A percentile compares a stretch with the other conserved stretches of the same genome.
phyloP scores from a whole-genome alignment of 2,888 invertebrate genomes.

The Pachycephus smyrnensis region DNA sequence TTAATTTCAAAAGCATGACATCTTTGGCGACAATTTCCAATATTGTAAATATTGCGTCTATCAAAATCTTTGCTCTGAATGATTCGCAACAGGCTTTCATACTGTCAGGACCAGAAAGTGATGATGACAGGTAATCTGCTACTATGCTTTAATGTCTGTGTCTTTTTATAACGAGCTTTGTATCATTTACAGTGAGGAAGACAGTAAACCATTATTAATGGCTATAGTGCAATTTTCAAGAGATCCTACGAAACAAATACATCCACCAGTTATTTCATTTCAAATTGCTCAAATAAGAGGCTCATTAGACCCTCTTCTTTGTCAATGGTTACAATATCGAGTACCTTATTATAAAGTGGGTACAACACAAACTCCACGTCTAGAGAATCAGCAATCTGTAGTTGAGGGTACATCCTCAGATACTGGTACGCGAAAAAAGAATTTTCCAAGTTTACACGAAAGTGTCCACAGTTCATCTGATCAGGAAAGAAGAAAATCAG shows the following conservation, averaged over 20 bases:
- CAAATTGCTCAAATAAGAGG: constrained; percentile 69
- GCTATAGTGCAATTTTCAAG: constrained; percentile 67
- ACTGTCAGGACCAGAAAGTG: constrained; percentile 70
- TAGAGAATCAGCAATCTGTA: constrained; percentile 37
- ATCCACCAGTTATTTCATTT: constrained; percentile 69
- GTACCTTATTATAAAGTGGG: constrained; percentile 52
- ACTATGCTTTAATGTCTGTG: constrained; percentile 12
- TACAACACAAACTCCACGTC: constrained; percentile 31
- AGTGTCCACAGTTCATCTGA: constrained; percentile 65
- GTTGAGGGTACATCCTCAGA: constrained; percentile 56
- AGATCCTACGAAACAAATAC: constrained; percentile 62
- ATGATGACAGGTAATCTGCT: constrained; percentile 33
- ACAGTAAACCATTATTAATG: constrained; percentile 46
- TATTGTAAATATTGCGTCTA: constrained; percentile 63
- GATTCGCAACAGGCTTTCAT: constrained; percentile 70
- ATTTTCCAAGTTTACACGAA: constrained; percentile 61
- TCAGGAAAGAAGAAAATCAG: constrained; percentile 54
- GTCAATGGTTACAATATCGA: constrained; percentile 75
- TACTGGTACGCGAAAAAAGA: constrained; percentile 53
- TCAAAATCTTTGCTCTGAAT: constrained; percentile 70
- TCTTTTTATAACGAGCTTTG: constrained; percentile 9
- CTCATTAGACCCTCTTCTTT: constrained; percentile 75
- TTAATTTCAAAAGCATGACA: constrained; percentile 60
- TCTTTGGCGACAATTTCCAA: constrained; percentile 62
- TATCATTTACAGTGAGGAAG: constrained; percentile 33